Base-by-base conservation (phyloP, 2,888 invertebrate genomes). In the Agrotis puta region DNA sequence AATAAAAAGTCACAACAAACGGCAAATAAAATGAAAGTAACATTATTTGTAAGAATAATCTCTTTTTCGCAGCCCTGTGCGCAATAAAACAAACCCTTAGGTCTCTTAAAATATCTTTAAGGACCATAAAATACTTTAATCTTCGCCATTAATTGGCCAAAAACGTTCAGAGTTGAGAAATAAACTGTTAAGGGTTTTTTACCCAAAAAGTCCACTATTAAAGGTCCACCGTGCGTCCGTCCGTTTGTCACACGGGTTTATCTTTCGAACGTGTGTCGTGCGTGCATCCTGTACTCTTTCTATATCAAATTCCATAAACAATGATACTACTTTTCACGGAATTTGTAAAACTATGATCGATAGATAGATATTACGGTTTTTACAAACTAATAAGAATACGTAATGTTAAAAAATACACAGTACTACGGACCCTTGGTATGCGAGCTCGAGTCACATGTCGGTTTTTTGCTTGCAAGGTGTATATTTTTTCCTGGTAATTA, bases 401-500 rank as follows among this genome's bases (percentile, higher is more conserved):
- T 9, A 27, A 27, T 27, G 9, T 54, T 18, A 18, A 51, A 33
- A 13, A 54, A 13, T n/a, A 13, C n/a, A 33, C 13, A n/a, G 11
- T n/a, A n/a, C 0, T 27, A 27, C 3, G 11, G 7, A 24, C 53
- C n/a, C 33, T 9, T 18, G 18, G 13, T 27, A 18, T 11, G 4
- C 54, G 1, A 33, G 13, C 27, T 54, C 27, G 2, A 33, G 9
- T 33, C 27, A 27, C 27, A n/a, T 54, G 13, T 13, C 33, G 13
- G 27, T 2, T 13, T 79, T 86, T 83, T 77, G 76, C 73, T 77
- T 84, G 83, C 87, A 88, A 90, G 47, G 33, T 74, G 73, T 73
- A 76, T 78, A 73, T 70, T 64, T 88, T 90, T 92, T 90, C 88
- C 88, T 88, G 82, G 87, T 88, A 50, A 90, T 90, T 90, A 87